Evolutionary conservation across 1,140 invertebrate species (phyloP), one percentile per base, ranked within the genome.

Genomic region (Melipona quadrifasciata): DNA sequence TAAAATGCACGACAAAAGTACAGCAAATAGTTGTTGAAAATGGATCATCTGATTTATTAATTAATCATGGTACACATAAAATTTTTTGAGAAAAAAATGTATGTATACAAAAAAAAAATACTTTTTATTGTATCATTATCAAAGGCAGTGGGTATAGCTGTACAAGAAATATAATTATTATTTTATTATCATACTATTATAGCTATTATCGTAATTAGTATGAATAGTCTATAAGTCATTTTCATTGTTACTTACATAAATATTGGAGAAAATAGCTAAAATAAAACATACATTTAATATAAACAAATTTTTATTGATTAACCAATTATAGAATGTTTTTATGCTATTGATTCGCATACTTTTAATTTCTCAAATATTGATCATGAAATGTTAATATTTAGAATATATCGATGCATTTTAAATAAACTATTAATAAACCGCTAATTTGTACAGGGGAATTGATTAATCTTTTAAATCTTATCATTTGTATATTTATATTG

Each of bases 231-330:
- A 86, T 94, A 94, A 94, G 93, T 86, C 91, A 94, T 94, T 94
- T 94, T 94, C 93, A 94, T 94, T 94, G 94, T 94, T 94, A 94
- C 93, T 94, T 94, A 94, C 93, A 94, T 94, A 93, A 94, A 94
- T 94, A 94, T 93, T 94, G 93, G 91, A 93, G 92, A 91, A 92
- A 84, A 92, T 92, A 91, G 84, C 87, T 92, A 92, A 93, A 94
- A 94, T 93, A 94, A 94, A 94, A 86, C 92, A 92, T 94, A 94
- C 91, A 94, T 94, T 94, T 94, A 93, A 94, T 93, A 92, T 91
- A 94, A 89, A 86, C 21, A 39, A 86, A 70, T 53, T 80, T 80
- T 58, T 80, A 70, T 86, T 80, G 31, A 84, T 80, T 73, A 80
- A 80, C 68, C 68, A 79, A 80, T 73, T 80, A 65, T 57, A 80